Conservation (phyloP, 2,113 vertebrate genomes). For the human region DNA sequence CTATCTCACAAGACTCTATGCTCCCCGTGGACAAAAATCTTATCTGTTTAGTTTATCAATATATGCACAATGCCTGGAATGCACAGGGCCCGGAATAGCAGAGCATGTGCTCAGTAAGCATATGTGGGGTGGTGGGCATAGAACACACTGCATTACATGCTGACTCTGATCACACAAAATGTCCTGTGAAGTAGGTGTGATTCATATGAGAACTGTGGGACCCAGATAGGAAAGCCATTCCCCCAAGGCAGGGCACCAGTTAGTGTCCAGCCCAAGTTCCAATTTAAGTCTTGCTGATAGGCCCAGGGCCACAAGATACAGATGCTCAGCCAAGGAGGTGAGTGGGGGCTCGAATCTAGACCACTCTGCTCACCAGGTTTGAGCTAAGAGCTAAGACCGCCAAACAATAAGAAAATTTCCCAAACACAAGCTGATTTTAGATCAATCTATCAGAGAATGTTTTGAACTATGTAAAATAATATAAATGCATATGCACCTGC, state of each 20-base stretch:
- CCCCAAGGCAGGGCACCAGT: background rate
- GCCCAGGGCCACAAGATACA: background rate
- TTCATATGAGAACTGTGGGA: background rate
- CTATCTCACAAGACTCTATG: background rate
- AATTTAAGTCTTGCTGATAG: background rate
- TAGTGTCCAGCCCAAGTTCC: background rate
- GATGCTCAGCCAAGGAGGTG: background rate
- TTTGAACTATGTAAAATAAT: background rate
- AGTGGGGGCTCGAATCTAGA: background rate
- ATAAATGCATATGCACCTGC: background rate
- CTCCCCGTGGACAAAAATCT: background rate
- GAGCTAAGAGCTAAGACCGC: background rate
- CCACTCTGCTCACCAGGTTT: background rate
- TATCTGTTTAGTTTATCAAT: background rate
- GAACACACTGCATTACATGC: background rate
- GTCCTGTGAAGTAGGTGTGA: background rate
- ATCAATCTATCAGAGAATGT: background rate
- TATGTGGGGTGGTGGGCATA: fast-evolving
- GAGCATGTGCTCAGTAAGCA: background rate
- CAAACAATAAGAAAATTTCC: background rate
- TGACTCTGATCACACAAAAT: background rate
- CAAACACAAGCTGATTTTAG: background rate
- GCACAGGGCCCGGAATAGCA: background rate
- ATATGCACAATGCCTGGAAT: background rate
- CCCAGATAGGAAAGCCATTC: background rate